Conservation (phyloP, 2,888 invertebrate genomes). For the Seira ritae region DNA sequence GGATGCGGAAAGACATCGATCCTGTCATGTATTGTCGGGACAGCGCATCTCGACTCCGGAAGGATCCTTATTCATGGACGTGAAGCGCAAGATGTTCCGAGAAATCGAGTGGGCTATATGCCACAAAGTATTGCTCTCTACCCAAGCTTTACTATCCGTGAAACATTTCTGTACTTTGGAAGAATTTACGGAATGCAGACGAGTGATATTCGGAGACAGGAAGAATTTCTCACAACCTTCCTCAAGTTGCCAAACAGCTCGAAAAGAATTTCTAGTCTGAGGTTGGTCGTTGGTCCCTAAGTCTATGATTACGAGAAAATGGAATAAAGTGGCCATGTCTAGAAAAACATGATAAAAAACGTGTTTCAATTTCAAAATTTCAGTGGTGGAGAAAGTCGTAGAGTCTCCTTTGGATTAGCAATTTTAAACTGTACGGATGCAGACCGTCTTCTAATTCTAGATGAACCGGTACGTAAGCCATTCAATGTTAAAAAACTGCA, state of each 20-base stretch:
- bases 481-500: background rate
- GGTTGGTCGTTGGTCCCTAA: slow-evolving; percentile 9
- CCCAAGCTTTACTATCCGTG: slow-evolving; percentile 51
- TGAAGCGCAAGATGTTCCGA: slow-evolving; percentile 76
- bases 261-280: slow-evolving; percentile 42
- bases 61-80: slow-evolving; percentile 74
- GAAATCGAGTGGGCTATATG: slow-evolving; percentile 76
- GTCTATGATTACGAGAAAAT: background rate
- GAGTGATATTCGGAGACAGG: slow-evolving; percentile 43
- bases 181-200: slow-evolving; percentile 60
- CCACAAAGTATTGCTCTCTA: slow-evolving; percentile 73
- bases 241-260: slow-evolving; percentile 41
- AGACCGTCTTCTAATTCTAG: slow-evolving; percentile 82
- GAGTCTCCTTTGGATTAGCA: slow-evolving; percentile 76
- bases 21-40: slow-evolving; percentile 75
- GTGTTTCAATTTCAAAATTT: background rate
- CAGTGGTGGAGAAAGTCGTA: slow-evolving; percentile 76
- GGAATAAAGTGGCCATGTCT: no score
- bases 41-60: slow-evolving; percentile 74
- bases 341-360: no score
- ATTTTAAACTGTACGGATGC: slow-evolving; percentile 75
- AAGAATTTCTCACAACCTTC: slow-evolving; percentile 39
- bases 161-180: slow-evolving; percentile 57
- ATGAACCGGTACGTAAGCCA: slow-evolving; percentile 81
- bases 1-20: slow-evolving; percentile 81